These are phyloP conservation scores for Phanerotoma sp. DNA, from an alignment of 2,888 invertebrate genomes.

Conservation along the genomic window DNA sequence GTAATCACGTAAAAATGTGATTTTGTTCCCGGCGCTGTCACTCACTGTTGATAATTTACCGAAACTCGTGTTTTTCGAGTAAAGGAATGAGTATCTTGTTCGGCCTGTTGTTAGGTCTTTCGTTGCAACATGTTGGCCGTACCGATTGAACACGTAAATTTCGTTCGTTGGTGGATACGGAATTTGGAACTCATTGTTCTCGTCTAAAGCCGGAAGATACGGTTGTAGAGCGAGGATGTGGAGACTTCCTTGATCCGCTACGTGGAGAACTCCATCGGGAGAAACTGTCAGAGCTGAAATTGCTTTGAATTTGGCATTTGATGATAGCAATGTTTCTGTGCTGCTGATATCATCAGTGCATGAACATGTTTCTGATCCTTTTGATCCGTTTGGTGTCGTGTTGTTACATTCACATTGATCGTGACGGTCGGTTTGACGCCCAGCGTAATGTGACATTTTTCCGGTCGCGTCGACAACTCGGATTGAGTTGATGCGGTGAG, in stretches of 20 bases:
- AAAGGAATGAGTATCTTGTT: constrained; percentile 91
- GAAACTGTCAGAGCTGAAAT: constrained; percentile 91
- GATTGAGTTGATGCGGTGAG: constrained; percentile 78
- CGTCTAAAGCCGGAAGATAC: constrained; percentile 83
- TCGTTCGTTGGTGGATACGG: constrained; percentile 93
- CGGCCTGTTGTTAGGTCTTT: constrained; percentile 94
- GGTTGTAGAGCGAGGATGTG: constrained; percentile 85
- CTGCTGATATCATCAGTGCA: constrained; percentile 72
- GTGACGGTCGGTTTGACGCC: constrained; percentile 63
- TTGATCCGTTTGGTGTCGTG: constrained; percentile 47
- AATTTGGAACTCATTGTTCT: constrained; percentile 89
- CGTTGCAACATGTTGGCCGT: constrained; percentile 95
- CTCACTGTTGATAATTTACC: constrained; percentile 92
- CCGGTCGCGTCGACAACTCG: constrained; percentile 87
- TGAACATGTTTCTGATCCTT: constrained; percentile 58
- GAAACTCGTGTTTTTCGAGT: constrained; percentile 95
- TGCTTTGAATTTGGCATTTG: constrained; percentile 86
- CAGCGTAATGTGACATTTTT: constrained; percentile 88
- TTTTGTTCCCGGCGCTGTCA: constrained; percentile 90
- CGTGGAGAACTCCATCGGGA: constrained; percentile 92
- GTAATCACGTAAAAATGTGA: constrained; percentile 89
- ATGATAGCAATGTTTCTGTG: constrained; percentile 82
- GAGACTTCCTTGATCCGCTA: constrained; percentile 91
- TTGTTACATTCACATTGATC: constrained; percentile 49
- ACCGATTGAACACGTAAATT: constrained; percentile 92